phyloP scores from a whole-genome alignment of 2,113 vertebrate genomes.

The Saguinus midas region DNA sequence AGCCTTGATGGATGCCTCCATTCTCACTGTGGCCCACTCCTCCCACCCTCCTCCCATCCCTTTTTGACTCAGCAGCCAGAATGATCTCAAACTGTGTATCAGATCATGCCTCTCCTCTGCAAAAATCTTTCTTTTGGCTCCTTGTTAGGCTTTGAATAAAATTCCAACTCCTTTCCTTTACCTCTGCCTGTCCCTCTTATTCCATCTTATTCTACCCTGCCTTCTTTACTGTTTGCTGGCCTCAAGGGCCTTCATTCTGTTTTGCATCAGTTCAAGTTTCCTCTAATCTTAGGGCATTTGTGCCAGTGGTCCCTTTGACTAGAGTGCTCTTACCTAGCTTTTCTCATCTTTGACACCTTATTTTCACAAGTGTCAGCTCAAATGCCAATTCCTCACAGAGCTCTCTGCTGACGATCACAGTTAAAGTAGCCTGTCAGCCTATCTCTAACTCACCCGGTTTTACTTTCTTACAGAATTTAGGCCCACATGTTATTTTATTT shows the following conservation, averaged over 20 bases:
- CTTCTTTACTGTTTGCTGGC: not conserved
- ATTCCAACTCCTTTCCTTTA: not conserved
- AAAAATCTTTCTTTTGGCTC: not conserved
- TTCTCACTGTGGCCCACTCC: not conserved
- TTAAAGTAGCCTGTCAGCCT: not conserved
- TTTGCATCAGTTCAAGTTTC: not conserved
- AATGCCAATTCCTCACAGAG: not conserved
- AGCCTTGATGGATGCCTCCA: not conserved
- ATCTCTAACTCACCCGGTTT: not conserved
- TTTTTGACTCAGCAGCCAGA: not conserved
- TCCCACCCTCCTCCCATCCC: not conserved
- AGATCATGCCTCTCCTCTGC: not conserved
- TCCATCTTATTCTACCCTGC: not conserved
- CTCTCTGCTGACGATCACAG: not conserved
- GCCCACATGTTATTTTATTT: not conserved
- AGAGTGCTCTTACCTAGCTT: not conserved
- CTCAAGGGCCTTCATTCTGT: not conserved
- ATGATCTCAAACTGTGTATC: not conserved
- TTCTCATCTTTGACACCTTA: not conserved
- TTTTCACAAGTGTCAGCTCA: not conserved
- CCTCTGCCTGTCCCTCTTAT: not conserved
- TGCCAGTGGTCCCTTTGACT: not conserved
- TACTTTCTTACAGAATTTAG: slow-evolving; percentile 29
- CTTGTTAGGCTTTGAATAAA: not conserved
- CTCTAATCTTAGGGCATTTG: not conserved